These are phyloP conservation scores for Hipposideros larvatus DNA, from an alignment of 2,797 vertebrate species.

Conservation along the genomic window DNA sequence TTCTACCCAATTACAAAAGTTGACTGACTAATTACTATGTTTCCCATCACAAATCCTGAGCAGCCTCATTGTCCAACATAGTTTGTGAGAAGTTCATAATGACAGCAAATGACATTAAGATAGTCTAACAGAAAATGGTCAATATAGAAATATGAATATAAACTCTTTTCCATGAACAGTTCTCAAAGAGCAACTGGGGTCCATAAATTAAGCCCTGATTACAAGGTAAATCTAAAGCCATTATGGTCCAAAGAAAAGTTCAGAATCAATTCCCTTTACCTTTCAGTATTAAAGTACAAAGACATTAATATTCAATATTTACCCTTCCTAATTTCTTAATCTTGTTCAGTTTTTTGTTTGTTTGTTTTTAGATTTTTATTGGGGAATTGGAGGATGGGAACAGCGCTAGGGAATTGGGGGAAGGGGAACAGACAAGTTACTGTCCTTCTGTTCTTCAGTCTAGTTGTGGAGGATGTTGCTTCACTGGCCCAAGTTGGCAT, in stretches of 20 bases:
- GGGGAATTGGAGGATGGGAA: too few species aligned
- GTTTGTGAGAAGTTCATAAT: background rate
- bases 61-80: background rate
- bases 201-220: background rate
- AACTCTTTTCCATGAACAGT: background rate
- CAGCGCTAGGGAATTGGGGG: too few species aligned
- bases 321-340: background rate
- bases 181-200: background rate
- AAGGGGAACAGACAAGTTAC: too few species aligned
- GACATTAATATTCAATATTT: background rate
- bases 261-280: conserved; percentile 19
- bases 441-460: too few species aligned
- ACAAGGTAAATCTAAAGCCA: background rate
- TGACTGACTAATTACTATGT: background rate
- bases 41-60: background rate
- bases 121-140: background rate
- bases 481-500: too few species aligned
- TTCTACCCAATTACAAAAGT: background rate
- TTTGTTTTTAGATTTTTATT: too few species aligned
- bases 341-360: background rate
- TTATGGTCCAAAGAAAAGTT: background rate
- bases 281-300: conserved; percentile 29
- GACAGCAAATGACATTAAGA: background rate
- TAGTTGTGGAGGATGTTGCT: too few species aligned
- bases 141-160: background rate